Conservation (phyloP, 2,797 vertebrate genomes). For the Rhinoraja longicauda region DNA sequence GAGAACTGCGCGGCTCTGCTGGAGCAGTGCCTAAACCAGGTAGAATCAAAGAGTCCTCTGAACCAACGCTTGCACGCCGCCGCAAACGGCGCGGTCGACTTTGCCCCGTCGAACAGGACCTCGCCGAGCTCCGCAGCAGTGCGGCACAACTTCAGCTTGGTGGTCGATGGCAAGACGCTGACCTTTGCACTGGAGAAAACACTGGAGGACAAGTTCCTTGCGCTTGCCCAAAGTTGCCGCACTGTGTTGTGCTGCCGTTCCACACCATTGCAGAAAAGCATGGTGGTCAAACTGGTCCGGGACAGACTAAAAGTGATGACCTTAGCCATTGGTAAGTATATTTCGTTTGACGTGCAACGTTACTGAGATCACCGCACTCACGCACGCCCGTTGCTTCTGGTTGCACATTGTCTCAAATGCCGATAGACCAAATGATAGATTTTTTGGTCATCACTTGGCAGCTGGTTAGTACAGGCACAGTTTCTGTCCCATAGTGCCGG, state of each 20-base stretch:
- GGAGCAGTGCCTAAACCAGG: constrained; percentile 80
- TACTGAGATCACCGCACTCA: background rate
- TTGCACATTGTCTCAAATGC: too few relatives aligned
- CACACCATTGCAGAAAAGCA: constrained; percentile 93
- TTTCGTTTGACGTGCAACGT: accelerated
- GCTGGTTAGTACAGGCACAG: too few relatives aligned
- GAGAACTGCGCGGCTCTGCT: constrained; percentile 81
- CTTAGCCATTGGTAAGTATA: constrained; percentile 79
- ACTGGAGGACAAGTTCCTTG: constrained; percentile 86
- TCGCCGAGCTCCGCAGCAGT: constrained; percentile 51
- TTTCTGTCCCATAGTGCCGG: too few relatives aligned
- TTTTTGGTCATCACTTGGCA: too few relatives aligned
- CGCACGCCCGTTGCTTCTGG: background rate
- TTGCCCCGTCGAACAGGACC: constrained; percentile 55
- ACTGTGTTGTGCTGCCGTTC: constrained; percentile 91
- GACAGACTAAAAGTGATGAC: constrained; percentile 97
- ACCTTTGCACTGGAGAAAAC: constrained; percentile 81
- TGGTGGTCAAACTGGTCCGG: constrained; percentile 91
- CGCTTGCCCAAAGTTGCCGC: constrained; percentile 75
- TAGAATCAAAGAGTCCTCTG: constrained; percentile 73
- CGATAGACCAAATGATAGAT: too few relatives aligned
- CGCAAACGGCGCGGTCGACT: constrained; percentile 54
- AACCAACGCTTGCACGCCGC: constrained; percentile 51
- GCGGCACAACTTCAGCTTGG: constrained; percentile 71
- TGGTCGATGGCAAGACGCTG: constrained; percentile 87